Evolutionary conservation across 2,797 vertebrate genomes (phyloP), one percentile per base, ranked within the genome.

Genomic region (Lerista edwardsae): DNA sequence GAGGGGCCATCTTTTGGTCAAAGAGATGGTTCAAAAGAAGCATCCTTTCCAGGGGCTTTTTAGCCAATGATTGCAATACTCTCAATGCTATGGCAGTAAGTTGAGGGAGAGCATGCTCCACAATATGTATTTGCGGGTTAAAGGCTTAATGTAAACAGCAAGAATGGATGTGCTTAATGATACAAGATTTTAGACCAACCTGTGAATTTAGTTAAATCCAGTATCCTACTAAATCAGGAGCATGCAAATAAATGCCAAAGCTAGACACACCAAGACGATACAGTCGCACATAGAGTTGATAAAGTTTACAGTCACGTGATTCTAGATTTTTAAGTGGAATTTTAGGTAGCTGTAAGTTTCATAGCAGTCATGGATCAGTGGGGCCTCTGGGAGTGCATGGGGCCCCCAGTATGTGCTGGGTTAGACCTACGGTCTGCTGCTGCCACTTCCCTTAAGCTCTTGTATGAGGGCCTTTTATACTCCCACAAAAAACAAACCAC

Each of bases 121-220:
- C 17, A 23, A 75, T 34, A 55, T 89, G 86, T 81, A 88, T 81
- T 72, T 87, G 85, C 61, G 89, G 88, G 86, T 76, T 77, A 67
- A 91, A 90, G 88, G 89, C 86, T 91, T 90, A 91, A 67, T 77
- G 88, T 91, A 91, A 94, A 91, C 89, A 92, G 79, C 84, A 86
- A 88, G 47, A 75, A 71, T 8, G 44, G 75, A 87, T 83, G 72
- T 0, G 87, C 83, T 90, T 47, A 86, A 83, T 47, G 47, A 47
- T 47, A 47, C 6, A 47, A 47, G 82, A 34, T 75, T 90, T 71
- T 80, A 85, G 90, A 84, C 90, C 83, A 91, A 90, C 77, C 87
- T 29, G 8, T 14, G 81, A 87, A 77, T 85, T 88, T 67, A 75
- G 83, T 10, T 85, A 91, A 90, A 94, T 88, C 90, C 90, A 84